These are phyloP conservation scores for Archips crataeganus DNA, from an alignment of 2,888 invertebrate genomes.

Conservation along the genomic window DNA sequence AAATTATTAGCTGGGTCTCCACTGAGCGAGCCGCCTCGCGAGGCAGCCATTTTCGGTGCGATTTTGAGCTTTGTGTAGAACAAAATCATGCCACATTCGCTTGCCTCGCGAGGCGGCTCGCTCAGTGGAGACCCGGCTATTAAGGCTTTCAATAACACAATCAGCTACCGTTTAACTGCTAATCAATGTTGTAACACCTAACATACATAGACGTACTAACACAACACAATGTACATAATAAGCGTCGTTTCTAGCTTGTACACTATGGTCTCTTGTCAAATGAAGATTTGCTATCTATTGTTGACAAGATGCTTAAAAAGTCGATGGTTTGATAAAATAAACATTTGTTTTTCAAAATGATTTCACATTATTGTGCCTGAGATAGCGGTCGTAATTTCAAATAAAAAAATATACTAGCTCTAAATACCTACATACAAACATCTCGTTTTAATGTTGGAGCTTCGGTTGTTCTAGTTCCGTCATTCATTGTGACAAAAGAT, in stretches of 20 bases:
- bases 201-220: constrained; percentile 31
- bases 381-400: too few relatives aligned
- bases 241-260: constrained; percentile 30
- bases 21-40: too few relatives aligned
- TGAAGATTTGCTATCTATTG: not conserved
- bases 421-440: too few relatives aligned
- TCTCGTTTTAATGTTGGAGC: too few relatives aligned
- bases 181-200: constrained; percentile 37
- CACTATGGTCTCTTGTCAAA: constrained; percentile 31
- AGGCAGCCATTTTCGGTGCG: too few relatives aligned
- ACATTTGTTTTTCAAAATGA: constrained; percentile 37
- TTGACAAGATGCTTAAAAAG: constrained; percentile 21
- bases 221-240: constrained; percentile 36
- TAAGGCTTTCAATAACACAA: constrained; percentile 41
- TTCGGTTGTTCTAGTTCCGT: too few relatives aligned
- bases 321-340: constrained; percentile 6
- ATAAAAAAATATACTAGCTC: too few relatives aligned
- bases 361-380: not conserved
- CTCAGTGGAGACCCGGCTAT: too few relatives aligned
- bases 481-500: too few relatives aligned
- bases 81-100: too few relatives aligned
- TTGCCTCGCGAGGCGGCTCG: too few relatives aligned
- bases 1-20: not conserved
- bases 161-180: constrained; percentile 27
- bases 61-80: too few relatives aligned